A percentile compares a stretch with the other conserved stretches of the same genome.
Conservation (phyloP, 37 sponge, comb jelly and placozoan genomes). For the Spongilla lacustris region DNA sequence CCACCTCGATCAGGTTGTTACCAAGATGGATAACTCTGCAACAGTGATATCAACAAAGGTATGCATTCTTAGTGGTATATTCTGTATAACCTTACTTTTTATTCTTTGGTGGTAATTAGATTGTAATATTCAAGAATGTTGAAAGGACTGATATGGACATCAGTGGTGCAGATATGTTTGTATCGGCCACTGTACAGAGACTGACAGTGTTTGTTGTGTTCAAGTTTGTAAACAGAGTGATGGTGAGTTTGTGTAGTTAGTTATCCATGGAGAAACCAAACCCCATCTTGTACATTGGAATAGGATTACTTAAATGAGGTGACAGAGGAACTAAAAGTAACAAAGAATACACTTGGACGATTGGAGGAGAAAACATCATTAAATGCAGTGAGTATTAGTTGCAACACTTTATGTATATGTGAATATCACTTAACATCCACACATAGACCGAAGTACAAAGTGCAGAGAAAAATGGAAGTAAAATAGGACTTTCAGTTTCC, state of each 20-base stretch:
- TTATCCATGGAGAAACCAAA: background rate
- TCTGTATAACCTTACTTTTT: background rate
- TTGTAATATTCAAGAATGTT: background rate
- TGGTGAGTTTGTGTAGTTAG: no score
- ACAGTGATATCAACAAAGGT: background rate
- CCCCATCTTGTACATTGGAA: background rate
- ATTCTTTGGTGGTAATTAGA: background rate
- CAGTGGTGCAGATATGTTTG: conserved; percentile 5
- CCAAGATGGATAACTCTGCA: background rate
- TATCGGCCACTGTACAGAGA: conserved; percentile 26
- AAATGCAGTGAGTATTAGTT: background rate
- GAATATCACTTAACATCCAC: background rate
- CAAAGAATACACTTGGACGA: background rate
- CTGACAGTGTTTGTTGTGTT: conserved; percentile 34
- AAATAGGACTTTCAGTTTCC: conserved; percentile 43
- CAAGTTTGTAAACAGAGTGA: conserved; percentile 38
- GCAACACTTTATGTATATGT: background rate
- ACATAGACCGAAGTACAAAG: background rate
- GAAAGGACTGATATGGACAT: conserved; percentile 4
- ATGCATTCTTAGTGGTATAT: background rate
- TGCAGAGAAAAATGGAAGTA: conserved; percentile 21
- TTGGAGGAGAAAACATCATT: background rate
- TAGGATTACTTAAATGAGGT: background rate
- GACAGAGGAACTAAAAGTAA: background rate
- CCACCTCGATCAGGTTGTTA: background rate